Evolutionary conservation across 2,797 vertebrate genomes (phyloP).

Genomic region (Rallus crepitans): DNA sequence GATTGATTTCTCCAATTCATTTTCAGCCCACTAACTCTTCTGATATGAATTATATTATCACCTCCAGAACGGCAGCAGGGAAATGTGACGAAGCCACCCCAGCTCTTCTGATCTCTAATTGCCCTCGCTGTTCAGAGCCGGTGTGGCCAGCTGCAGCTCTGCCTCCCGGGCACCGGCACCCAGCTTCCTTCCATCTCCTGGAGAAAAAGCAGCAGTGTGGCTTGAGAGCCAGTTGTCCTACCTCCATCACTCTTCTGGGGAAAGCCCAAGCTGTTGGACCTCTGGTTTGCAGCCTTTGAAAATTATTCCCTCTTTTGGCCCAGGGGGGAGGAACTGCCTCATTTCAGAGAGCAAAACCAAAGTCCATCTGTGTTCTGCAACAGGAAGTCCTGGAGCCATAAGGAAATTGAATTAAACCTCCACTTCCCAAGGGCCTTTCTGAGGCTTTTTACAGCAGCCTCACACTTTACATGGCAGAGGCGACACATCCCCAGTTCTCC

Average conservation of each 20-base stretch:
- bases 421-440: background rate
- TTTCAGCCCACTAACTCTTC: conserved; percentile 88
- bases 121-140: conserved; percentile 28
- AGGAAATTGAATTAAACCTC: conserved; percentile 46
- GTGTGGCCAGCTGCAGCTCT: conserved; percentile 32
- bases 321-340: conserved; percentile 3
- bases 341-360: background rate
- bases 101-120: conserved; percentile 65
- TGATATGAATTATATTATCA: conserved; percentile 80
- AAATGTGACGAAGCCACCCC: conserved; percentile 66
- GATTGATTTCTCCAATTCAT: conserved; percentile 94
- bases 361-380: background rate
- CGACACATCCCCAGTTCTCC: background rate
- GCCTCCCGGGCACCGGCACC: conserved; percentile 21
- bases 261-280: background rate
- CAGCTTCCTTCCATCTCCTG: background rate
- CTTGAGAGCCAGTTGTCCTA: background rate
- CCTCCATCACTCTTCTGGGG: background rate
- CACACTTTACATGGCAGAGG: background rate
- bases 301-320: conserved; percentile 1
- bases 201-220: background rate
- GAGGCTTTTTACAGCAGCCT: conserved; percentile 9
- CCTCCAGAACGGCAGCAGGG: conserved; percentile 72
- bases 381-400: background rate
- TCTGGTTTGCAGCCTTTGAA: background rate